Evolutionary conservation across 2,888 invertebrate species (phyloP).

Genomic region (Mermis nigrescens): DNA sequence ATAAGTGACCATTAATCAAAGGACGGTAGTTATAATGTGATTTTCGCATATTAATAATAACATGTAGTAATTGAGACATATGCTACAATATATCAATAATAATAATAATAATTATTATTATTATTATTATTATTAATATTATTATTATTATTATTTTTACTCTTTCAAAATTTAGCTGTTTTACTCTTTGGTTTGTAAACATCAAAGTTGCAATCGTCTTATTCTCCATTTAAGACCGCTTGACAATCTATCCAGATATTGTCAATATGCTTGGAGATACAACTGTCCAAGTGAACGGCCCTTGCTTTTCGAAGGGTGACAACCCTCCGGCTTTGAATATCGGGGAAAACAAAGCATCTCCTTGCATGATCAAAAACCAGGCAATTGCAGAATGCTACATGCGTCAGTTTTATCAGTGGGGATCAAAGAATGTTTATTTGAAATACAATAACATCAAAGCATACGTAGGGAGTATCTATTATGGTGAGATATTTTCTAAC

Average conservation of each 20-base stretch:
- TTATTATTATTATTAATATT: too few relatives aligned
- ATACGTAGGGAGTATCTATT: conserved; percentile 30
- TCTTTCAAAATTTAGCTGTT: too few relatives aligned
- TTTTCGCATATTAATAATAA: too few relatives aligned
- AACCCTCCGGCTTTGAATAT: background rate
- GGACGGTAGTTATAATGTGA: too few relatives aligned
- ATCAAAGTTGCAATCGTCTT: too few relatives aligned
- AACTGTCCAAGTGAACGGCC: conserved; percentile 84
- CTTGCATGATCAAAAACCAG: conserved; percentile 25
- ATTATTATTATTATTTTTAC: too few relatives aligned
- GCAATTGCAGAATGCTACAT: conserved; percentile 28
- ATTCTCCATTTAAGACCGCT: conserved; percentile 18
- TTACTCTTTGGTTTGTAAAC: too few relatives aligned
- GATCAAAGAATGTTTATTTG: conserved; percentile 29
- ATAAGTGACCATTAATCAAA: too few relatives aligned
- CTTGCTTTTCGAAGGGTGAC: conserved; percentile 52
- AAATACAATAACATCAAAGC: conserved; percentile 24
- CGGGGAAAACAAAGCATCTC: conserved; percentile 17
- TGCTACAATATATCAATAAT: too few relatives aligned
- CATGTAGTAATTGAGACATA: too few relatives aligned
- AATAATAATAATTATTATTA: too few relatives aligned
- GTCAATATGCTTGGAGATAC: conserved; percentile 95
- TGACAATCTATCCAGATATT: conserved; percentile 51
- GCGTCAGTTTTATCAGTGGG: conserved; percentile 30
- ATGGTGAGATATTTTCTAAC: conserved; percentile 18